phyloP scores from a whole-genome alignment of 2,113 vertebrate genomes.

The Colaptes auratus region DNA sequence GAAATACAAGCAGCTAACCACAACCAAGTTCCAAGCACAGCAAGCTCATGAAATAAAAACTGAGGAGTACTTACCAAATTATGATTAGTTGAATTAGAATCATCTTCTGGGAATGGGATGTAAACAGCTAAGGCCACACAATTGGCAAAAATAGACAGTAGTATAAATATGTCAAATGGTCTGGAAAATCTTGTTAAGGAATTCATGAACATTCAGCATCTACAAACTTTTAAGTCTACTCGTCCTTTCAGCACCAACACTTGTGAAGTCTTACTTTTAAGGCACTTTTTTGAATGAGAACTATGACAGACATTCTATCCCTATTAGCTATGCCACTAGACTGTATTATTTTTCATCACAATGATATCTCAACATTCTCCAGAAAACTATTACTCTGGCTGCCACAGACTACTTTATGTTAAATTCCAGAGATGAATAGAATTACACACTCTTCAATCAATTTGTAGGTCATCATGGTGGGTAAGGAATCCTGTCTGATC shows the following conservation, averaged over 20 bases:
- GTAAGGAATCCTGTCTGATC: background rate
- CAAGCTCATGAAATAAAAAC: background rate
- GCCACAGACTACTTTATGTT: background rate
- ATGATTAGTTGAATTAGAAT: slow-evolving; percentile 99
- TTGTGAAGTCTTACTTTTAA: slow-evolving; percentile 17
- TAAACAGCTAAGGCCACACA: slow-evolving; percentile 99
- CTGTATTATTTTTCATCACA: background rate
- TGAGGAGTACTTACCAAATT: slow-evolving; percentile 91
- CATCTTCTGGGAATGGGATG: slow-evolving; percentile 98
- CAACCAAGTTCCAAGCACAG: background rate
- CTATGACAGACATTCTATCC: background rate
- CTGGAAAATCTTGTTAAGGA: slow-evolving; percentile 89
- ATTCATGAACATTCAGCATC: background rate
- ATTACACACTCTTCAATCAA: background rate
- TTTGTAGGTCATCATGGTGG: background rate
- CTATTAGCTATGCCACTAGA: background rate
- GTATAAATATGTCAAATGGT: slow-evolving; percentile 99
- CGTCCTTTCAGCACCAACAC: background rate
- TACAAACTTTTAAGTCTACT: background rate
- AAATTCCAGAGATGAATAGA: slow-evolving; percentile 7
- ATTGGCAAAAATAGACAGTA: slow-evolving; percentile 99
- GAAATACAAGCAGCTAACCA: background rate
- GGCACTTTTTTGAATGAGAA: background rate
- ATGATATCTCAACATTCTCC: background rate
- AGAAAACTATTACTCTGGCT: slow-evolving; percentile 3